Conservation (phyloP, 1,140 invertebrate species). For the Zaprionus ornatus region DNA sequence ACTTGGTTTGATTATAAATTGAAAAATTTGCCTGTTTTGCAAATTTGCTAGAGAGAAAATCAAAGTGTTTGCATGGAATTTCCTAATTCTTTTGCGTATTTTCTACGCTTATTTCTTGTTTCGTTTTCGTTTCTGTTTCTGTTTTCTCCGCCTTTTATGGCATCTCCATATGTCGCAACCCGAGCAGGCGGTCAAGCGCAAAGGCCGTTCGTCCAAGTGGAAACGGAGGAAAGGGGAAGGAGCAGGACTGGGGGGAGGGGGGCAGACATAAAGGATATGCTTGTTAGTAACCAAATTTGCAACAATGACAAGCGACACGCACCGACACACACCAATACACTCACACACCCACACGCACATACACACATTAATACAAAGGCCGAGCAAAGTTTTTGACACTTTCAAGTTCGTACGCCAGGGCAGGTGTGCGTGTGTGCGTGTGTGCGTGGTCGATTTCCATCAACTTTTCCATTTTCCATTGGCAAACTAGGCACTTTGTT, state of each 20-base stretch:
- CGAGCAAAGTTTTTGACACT: constrained; percentile 28
- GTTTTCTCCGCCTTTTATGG: constrained; percentile 26
- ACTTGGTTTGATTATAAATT: constrained; percentile 79
- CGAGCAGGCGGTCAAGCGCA: constrained; percentile 64
- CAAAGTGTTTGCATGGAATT: constrained; percentile 72
- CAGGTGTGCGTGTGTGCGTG: constrained; percentile 1
- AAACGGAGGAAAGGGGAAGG: constrained; percentile 15
- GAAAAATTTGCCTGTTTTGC: constrained; percentile 77
- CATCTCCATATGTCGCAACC: constrained; percentile 71
- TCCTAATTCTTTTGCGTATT: constrained; percentile 33
- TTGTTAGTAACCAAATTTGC: constrained; percentile 61
- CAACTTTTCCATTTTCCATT: constrained; percentile 12
- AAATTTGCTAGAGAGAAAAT: constrained; percentile 57
- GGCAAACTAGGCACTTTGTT: constrained; percentile 1
- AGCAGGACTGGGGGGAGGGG: neutral
- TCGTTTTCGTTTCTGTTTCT: neutral
- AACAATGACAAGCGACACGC: constrained; percentile 26
- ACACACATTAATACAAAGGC: neutral
- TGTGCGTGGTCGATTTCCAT: constrained; percentile 19
- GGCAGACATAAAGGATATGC: constrained; percentile 57
- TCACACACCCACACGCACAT: constrained; percentile 1
- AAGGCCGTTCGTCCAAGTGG: constrained; percentile 61
- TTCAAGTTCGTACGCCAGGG: constrained; percentile 31
- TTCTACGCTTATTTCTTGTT: neutral
- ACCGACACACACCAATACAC: neutral